A percentile compares a stretch with the other conserved stretches of the same genome.
Conservation (phyloP, 2,113 vertebrate genomes). For the Trachemys scripta region DNA sequence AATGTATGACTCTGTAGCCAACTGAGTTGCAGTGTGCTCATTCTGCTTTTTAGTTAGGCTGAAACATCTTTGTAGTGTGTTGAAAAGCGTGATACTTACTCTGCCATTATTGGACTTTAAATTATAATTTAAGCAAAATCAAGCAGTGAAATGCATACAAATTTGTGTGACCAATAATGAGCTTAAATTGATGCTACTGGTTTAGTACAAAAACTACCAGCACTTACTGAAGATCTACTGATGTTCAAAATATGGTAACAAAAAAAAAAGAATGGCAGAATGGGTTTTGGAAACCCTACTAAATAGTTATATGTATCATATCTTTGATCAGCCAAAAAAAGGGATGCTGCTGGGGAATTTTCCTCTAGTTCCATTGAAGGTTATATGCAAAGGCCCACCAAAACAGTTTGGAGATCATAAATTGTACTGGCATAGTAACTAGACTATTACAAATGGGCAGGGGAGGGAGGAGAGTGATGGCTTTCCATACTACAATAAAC, state of each 20-base stretch:
- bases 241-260: slow-evolving; percentile 72
- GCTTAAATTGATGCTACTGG: slow-evolving; percentile 74
- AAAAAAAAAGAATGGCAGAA: slow-evolving; percentile 50
- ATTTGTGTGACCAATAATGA: slow-evolving; percentile 76
- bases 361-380: neutral
- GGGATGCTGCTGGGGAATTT: neutral
- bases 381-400: neutral
- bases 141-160: slow-evolving; percentile 72
- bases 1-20: slow-evolving; percentile 54
- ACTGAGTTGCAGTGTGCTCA: slow-evolving; percentile 67
- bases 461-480: neutral
- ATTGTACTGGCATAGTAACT: neutral
- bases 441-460: neutral
- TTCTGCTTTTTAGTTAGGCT: slow-evolving; percentile 72
- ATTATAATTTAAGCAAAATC: slow-evolving; percentile 76
- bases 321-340: neutral
- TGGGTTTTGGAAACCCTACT: neutral
- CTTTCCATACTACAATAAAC: neutral
- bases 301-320: neutral
- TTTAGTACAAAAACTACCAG: slow-evolving; percentile 66
- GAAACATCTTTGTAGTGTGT: slow-evolving; percentile 70
- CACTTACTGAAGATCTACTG: slow-evolving; percentile 73
- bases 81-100: slow-evolving; percentile 68
- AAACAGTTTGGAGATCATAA: slow-evolving; percentile 14
- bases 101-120: slow-evolving; percentile 66